Base-by-base conservation (phyloP, 1,140 invertebrate genomes). In the Dendrolimus punctatus region DNA sequence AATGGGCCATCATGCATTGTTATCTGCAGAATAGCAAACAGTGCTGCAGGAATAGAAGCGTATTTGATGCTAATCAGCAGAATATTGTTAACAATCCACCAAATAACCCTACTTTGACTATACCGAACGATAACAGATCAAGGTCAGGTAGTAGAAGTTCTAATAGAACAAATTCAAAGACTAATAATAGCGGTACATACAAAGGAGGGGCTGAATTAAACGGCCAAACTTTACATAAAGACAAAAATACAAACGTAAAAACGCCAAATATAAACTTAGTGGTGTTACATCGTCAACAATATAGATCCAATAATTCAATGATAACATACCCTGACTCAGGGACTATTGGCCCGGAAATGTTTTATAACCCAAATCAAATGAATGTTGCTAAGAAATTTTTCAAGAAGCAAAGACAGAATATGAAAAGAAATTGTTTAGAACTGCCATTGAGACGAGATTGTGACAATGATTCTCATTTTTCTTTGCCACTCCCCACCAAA, bases 331-430 rank as follows among this genome's bases (percentile, higher is more conserved):
- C 91, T 1, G 92, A 93, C 53, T 77, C 64, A 5, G 80, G 75
- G 46, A 68, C 89, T 8, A 70, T 90, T 56, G 88, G 90, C 4
- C 92, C 93, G 0, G 93, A 96, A 66, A 90, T 95, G 79, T 98
- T 97, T 80, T 97, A 97, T 71, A 97, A 98, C 88, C 95, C 95
- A 0, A 94, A 95, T 71, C 96, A 98, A 78, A 97, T 95, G 76
- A 95, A 95, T 8, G 95, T 96, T 1, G 96, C 96, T 0, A 91
- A 95, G 58, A 96, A 95, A 68, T 97, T 97, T 80, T 97, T 97
- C 77, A 94, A 95, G 58, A 96, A 95, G 71, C 95, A 96, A 73
- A 90, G 93, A 36, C 89, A 93, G 49, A 89, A 95, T 60, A 91
- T 93, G 66, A 93, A 93, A 68, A 89, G 91, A 51, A 95, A 93